Evolutionary conservation across 2,888 invertebrate genomes (phyloP), one percentile per base, ranked within the genome.

Genomic region (Nephrocerus scutellatus): DNA sequence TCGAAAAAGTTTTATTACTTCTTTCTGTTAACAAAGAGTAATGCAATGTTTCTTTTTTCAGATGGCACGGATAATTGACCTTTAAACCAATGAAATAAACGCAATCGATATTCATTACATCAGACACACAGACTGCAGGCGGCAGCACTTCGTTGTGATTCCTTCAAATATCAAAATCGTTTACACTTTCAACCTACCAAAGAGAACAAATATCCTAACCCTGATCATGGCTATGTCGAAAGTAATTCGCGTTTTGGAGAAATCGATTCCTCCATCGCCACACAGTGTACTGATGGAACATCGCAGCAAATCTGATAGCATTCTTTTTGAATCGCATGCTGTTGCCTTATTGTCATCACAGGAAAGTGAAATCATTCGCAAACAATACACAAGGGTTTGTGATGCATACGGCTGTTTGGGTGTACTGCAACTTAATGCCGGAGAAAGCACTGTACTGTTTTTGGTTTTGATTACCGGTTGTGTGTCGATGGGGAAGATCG

Each of bases 371-470:
- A 82, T 84, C 10, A 78, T 96, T 41, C 84, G 87, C 57, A 84
- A 85, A 56, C 83, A 85, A 56, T 97, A 96, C 63, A 81, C 80
- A 10, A 93, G 95, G 72, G 76, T 93, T 28, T 72, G 87, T 36
- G 97, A 98, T 71, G 93, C 91, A 0, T 96, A 97, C 67, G 96
- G 95, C 18, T 91, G 95, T 60, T 72, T 98, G 38, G 98, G 98
- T 29, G 91, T 95, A 3, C 74, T 98, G 1, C 90, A 91, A 58
- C 68, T 90, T 30, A 85, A 86, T 67, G 81, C 84, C 43, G 87
- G 87, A 33, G 88, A 90, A 63, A 82, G 78, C 58, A 84, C 85
- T 23, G 75, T 90, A 36, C 73, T 90, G 32, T 95, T 91, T 59
- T 76, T 98, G 39, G 90, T 96, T 7, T 77, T 96, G 59, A 86